These are phyloP conservation scores for Hylaeus anthracinus DNA, from an alignment of 1,140 invertebrate genomes.

Conservation along the genomic window DNA sequence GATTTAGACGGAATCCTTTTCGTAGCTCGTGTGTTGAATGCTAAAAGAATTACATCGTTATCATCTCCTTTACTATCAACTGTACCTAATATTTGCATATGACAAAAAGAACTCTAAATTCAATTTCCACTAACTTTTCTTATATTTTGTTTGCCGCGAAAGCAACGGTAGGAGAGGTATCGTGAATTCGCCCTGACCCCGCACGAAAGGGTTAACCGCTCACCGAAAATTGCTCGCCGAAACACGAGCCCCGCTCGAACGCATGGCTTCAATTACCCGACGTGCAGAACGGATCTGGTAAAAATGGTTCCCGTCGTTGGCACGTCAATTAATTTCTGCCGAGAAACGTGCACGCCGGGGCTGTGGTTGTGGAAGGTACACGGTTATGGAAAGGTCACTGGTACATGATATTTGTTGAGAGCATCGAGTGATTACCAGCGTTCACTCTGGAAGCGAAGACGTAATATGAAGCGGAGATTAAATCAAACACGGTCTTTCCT, in stretches of 20 bases:
- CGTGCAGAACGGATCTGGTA: not conserved
- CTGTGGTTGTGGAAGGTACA: constrained; percentile 19
- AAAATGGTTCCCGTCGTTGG: constrained; percentile 19
- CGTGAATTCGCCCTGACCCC: too few relatives aligned
- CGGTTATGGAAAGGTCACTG: constrained; percentile 45
- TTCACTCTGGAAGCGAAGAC: constrained; percentile 5
- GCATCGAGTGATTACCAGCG: constrained; percentile 33
- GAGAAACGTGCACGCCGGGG: constrained; percentile 6
- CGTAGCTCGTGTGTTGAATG: too few relatives aligned
- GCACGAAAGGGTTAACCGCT: too few relatives aligned
- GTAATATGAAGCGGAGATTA: constrained; percentile 12
- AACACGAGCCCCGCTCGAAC: not conserved
- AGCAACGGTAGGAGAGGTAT: too few relatives aligned
- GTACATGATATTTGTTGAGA: constrained; percentile 46
- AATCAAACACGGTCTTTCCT: constrained; percentile 15
- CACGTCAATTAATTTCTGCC: constrained; percentile 44
- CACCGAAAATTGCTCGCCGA: too few relatives aligned
- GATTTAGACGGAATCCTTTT: too few relatives aligned
- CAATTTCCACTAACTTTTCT: too few relatives aligned
- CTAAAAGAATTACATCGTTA: too few relatives aligned
- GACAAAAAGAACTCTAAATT: too few relatives aligned
- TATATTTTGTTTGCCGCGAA: too few relatives aligned
- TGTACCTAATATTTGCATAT: too few relatives aligned
- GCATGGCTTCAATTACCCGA: not conserved
- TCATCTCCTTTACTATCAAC: too few relatives aligned